Evolutionary conservation across 2,113 vertebrate genomes (phyloP), one percentile per base, ranked within the genome.

Genomic region (Nothocercus nigrocapillus): DNA sequence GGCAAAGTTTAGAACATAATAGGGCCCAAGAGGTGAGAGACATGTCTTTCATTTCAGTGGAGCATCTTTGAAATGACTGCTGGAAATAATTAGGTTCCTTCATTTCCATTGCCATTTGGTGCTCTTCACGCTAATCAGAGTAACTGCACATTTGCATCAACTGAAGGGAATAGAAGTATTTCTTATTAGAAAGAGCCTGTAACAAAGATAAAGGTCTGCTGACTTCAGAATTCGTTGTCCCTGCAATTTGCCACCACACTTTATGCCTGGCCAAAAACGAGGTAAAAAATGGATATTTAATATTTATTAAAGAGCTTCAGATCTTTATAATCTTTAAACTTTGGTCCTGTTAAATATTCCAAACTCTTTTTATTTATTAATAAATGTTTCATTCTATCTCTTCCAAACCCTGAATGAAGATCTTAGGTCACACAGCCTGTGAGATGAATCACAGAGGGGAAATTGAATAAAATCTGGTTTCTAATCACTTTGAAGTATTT

Each of bases 331-430:
- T 97, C 95, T 96, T 97, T 97, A 84, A 97, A 97, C 92, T 97
- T 97, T 97, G 92, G 88, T 97, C 89, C 93, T 85, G 79, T 94
- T 98, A 97, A 97, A 96, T 97, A 97, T 97, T 96, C 96, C 88
- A 97, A 96, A 95, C 83, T 94, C 92, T 91, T 93, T 79, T 96
- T 98, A 97, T 94, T 94, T 97, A 95, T 97, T 98, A 97, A 97
- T 98, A 97, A 95, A 94, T 94, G 83, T 97, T 97, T 97, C 84
- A 97, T 95, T 91, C 84, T 73, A 28, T 73, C 94, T 96, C 47
- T 91, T 94, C 92, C 92, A 87, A 96, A 95, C 83, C 62, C 42
- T 78, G 67, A 85, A 90, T 94, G 94, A 85, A 36, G 66, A 78
- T 95, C 49, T 72, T 47, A 18, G 93, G 86, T 92, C 85, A 88